Conservation (phyloP, 2,888 invertebrate species). For the Electrophaes corylata region DNA sequence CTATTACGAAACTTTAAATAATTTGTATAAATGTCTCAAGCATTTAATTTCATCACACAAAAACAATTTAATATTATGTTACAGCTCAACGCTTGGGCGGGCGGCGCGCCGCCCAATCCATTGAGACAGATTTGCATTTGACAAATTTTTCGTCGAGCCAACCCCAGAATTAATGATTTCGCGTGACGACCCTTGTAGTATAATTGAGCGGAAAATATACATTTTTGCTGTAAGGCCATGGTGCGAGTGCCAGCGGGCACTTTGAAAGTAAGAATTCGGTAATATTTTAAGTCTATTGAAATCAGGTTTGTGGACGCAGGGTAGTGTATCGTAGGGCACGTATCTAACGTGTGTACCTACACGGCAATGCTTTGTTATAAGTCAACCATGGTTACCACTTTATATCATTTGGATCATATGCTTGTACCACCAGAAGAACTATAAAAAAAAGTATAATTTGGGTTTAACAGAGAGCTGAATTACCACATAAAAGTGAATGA, state of each 20-base stretch:
- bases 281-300: neutral
- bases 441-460: too few relatives aligned
- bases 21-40: neutral
- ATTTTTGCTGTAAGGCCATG: constrained; percentile 44
- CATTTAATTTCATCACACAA: constrained; percentile 11
- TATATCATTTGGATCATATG: too few relatives aligned
- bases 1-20: too few relatives aligned
- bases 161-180: constrained; percentile 60
- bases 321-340: too few relatives aligned
- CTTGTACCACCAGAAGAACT: too few relatives aligned
- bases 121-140: constrained; percentile 55
- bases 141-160: constrained; percentile 52
- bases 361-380: too few relatives aligned
- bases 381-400: too few relatives aligned
- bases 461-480: too few relatives aligned
- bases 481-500: too few relatives aligned
- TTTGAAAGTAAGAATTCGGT: too few relatives aligned
- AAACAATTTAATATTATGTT: constrained; percentile 19
- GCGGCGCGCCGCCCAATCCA: constrained; percentile 34
- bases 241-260: constrained; percentile 33
- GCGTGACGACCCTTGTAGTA: constrained; percentile 51
- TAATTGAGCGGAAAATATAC: constrained; percentile 62
- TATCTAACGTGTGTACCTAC: too few relatives aligned
- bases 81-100: constrained; percentile 28
- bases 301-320: too few relatives aligned